phyloP scores from a whole-genome alignment of 37 sponge, comb jelly and placozoan species.

The Crambe crambe region DNA sequence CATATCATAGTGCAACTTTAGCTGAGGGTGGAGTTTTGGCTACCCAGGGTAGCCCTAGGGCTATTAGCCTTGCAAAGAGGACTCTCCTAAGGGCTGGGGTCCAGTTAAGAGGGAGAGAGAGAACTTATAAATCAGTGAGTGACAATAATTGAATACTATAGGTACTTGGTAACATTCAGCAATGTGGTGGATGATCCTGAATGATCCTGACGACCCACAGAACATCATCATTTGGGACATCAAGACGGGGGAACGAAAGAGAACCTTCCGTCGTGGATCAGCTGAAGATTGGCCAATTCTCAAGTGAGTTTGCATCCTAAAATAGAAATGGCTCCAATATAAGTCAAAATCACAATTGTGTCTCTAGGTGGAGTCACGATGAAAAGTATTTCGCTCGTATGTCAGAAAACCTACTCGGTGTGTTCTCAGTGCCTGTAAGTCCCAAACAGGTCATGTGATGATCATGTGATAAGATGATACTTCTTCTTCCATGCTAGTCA shows the following conservation, averaged over 20 bases:
- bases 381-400: slow-evolving; percentile 85
- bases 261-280: slow-evolving; percentile 65
- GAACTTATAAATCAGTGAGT: too few species aligned
- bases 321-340: too few species aligned
- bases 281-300: slow-evolving; percentile 92
- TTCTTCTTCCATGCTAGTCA: slow-evolving; percentile 26
- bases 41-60: too few species aligned
- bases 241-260: slow-evolving; percentile 68
- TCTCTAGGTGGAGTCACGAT: slow-evolving; percentile 90
- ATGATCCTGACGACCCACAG: slow-evolving; percentile 69
- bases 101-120: too few species aligned
- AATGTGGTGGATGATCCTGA: slow-evolving; percentile 57
- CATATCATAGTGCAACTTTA: too few species aligned
- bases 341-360: too few species aligned
- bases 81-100: too few species aligned
- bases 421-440: slow-evolving; percentile 87
- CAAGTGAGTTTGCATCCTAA: slow-evolving; percentile 61
- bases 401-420: slow-evolving; percentile 72
- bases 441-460: not conserved
- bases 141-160: too few species aligned
- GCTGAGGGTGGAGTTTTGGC: too few species aligned
- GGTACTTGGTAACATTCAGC: slow-evolving; percentile 75
- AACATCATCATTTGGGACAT: slow-evolving; percentile 90
- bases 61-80: too few species aligned
- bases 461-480: not conserved